Percentiles rank a stretch among this genome's conserved stretches.
phyloP scores from a whole-genome alignment of 2,888 invertebrate genomes.

The Miltochrista miniata region DNA sequence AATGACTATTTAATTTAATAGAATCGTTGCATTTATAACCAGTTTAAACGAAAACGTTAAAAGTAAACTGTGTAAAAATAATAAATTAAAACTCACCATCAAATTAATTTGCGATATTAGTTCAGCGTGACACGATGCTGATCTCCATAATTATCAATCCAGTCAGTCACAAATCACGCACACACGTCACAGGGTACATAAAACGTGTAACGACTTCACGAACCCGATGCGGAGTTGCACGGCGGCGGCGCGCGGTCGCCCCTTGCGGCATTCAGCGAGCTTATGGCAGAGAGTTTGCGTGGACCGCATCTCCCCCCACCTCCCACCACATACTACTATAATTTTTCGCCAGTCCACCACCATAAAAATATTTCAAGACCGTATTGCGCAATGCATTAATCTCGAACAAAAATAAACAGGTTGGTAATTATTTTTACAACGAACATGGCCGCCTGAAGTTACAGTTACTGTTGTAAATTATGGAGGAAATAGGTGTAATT shows the following conservation, averaged over 20 bases:
- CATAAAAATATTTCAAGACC: conserved; percentile 71
- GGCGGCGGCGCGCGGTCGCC: conserved; percentile 45
- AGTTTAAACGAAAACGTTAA: conserved; percentile 2
- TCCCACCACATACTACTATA: conserved; percentile 44
- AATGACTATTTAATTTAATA: too few relatives aligned
- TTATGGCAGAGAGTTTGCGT: conserved; percentile 57
- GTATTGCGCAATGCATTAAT: conserved; percentile 74
- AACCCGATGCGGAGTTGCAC: conserved; percentile 29
- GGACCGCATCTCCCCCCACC: conserved; percentile 41
- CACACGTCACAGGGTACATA: conserved; percentile 33
- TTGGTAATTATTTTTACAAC: conserved; percentile 15
- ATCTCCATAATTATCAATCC: conserved; percentile 33
- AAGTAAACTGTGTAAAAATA: conserved; percentile 8
- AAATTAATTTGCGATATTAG: conserved; percentile 30
- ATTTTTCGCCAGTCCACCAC: conserved; percentile 54
- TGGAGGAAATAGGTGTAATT: conserved; percentile 39
- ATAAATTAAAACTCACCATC: conserved; percentile 36
- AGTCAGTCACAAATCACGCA: conserved; percentile 37
- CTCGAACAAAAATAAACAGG: conserved; percentile 28
- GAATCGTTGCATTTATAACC: conserved; percentile 1
- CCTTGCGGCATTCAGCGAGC: conserved; percentile 50
- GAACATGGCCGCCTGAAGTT: conserved; percentile 18
- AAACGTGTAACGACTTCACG: conserved; percentile 30
- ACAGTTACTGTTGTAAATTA: conserved; percentile 37
- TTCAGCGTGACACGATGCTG: conserved; percentile 33